Conservation (phyloP, 1,140 invertebrate species). For the Aporrectodea caliginosa region DNA sequence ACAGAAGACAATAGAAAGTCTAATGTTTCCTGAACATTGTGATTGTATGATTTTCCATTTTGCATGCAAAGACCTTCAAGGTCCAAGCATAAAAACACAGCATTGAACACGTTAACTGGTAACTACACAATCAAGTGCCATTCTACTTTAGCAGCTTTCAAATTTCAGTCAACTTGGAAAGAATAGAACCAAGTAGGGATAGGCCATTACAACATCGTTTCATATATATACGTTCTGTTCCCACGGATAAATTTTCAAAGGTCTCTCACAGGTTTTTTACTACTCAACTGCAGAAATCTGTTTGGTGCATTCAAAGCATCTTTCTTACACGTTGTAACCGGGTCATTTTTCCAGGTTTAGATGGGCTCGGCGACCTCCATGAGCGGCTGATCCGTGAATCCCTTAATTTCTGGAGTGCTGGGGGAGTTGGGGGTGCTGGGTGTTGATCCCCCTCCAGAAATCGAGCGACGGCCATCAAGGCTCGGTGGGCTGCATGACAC, state of each 20-base stretch:
- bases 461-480: background rate
- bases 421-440: background rate
- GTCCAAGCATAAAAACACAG: too few relatives aligned
- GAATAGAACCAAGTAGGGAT: too few relatives aligned
- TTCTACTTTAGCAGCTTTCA: too few relatives aligned
- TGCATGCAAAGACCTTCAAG: too few relatives aligned
- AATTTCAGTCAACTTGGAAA: too few relatives aligned
- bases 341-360: background rate
- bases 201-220: too few relatives aligned
- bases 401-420: background rate
- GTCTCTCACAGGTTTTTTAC: background rate
- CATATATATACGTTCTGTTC: background rate
- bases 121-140: too few relatives aligned
- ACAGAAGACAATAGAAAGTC: too few relatives aligned
- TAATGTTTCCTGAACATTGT: too few relatives aligned
- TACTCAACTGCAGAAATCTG: background rate
- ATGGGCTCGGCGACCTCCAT: background rate
- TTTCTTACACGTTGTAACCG: background rate
- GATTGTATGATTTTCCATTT: too few relatives aligned
- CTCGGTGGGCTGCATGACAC: conserved; percentile 5
- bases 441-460: background rate
- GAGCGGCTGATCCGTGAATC: background rate
- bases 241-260: background rate
- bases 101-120: too few relatives aligned
- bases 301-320: background rate